Evolutionary conservation across 2,888 invertebrate species (phyloP).

Genomic region (Argyresthia goedartella): DNA sequence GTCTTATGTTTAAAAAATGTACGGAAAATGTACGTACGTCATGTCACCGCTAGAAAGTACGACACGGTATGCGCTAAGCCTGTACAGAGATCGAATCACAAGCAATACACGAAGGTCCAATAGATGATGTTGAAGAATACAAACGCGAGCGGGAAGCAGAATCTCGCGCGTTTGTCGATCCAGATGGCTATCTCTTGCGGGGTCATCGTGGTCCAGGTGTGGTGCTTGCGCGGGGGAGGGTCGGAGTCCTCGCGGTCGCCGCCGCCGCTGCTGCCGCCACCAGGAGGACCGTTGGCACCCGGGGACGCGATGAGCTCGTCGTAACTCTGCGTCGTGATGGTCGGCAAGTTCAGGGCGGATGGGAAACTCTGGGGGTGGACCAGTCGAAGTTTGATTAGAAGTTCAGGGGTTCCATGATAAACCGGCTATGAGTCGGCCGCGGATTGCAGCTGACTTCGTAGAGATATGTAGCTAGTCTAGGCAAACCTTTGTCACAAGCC

Average conservation of each 20-base stretch:
- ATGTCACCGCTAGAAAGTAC: too few relatives aligned
- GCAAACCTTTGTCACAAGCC: too few relatives aligned
- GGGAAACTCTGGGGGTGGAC: constrained; percentile 71
- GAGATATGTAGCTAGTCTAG: too few relatives aligned
- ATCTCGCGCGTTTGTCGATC: constrained; percentile 85
- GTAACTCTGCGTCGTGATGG: constrained; percentile 77
- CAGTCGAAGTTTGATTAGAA: too few relatives aligned
- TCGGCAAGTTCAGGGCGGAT: constrained; percentile 74
- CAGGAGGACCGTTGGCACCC: constrained; percentile 25
- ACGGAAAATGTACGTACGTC: too few relatives aligned
- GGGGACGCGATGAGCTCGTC: constrained; percentile 63
- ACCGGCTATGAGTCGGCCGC: too few relatives aligned
- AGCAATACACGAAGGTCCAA: constrained; percentile 81
- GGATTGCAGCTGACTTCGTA: too few relatives aligned
- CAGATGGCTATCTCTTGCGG: constrained; percentile 90
- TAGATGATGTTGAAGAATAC: constrained; percentile 84
- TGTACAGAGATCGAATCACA: constrained; percentile 22
- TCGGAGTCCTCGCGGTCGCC: too few relatives aligned
- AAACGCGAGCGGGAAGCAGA: constrained; percentile 83
- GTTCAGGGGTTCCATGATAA: too few relatives aligned
- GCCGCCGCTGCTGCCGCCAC: constrained; percentile 36
- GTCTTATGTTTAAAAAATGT: too few relatives aligned
- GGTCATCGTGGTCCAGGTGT: constrained; percentile 84
- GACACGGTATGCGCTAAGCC: too few relatives aligned
- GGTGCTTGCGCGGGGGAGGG: constrained; percentile 42